These are phyloP conservation scores for Aphodius granarius DNA, from an alignment of 2,888 invertebrate genomes.

Conservation along the genomic window DNA sequence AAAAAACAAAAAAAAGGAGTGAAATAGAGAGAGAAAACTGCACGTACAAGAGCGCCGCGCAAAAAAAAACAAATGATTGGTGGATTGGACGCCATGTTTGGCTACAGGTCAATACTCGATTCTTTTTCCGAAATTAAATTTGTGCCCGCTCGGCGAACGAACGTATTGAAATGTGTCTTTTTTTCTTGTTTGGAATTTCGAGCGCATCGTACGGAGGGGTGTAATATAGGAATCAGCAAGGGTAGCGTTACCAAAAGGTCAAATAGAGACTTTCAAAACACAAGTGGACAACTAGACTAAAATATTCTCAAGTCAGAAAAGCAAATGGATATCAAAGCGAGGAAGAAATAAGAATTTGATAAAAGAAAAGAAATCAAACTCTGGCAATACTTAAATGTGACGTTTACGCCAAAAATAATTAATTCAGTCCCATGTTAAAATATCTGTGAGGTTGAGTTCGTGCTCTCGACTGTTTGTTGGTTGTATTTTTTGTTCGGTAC, in stretches of 20 bases:
- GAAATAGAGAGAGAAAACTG: neutral
- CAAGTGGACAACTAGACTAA: too few relatives aligned
- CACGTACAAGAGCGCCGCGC: conserved; percentile 30
- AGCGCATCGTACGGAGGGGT: neutral
- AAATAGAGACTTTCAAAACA: neutral
- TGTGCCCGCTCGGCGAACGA: conserved; percentile 3
- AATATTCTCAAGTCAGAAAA: too few relatives aligned
- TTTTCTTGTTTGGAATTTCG: neutral
- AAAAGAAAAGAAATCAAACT: too few relatives aligned
- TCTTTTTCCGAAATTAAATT: conserved; percentile 10
- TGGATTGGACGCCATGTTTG: conserved; percentile 53
- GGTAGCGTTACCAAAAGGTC: neutral
- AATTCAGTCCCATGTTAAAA: neutral
- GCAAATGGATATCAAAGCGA: too few relatives aligned
- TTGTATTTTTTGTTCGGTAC: neutral
- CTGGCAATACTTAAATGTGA: neutral
- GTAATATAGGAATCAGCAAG: neutral
- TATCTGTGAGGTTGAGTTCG: neutral
- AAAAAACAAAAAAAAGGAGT: conserved; percentile 3
- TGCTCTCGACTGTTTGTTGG: neutral
- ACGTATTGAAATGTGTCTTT: conserved; percentile 10
- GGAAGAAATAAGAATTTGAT: too few relatives aligned
- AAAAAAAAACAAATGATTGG: conserved; percentile 52
- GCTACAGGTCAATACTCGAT: conserved; percentile 40
- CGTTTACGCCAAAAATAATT: neutral